Evolutionary conservation across 2,888 invertebrate species (phyloP), one percentile per base, ranked within the genome.

Genomic region (Linnaemya vulpina): DNA sequence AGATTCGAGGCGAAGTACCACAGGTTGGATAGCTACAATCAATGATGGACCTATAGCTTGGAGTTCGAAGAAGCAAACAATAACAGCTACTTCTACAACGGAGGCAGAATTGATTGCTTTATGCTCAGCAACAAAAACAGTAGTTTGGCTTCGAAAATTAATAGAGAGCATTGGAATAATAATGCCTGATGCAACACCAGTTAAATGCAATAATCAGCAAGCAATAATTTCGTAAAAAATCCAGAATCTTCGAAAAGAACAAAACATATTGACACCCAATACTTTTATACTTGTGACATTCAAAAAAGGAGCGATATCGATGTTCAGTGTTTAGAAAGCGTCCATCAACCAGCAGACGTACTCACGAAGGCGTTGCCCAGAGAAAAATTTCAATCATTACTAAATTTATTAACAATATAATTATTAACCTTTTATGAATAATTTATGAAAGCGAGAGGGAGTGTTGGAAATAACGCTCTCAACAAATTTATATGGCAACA

Each of bases 221-320:
- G 80, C 78, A 51, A 91, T 80, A 46, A 65, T 67, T 20, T 84
- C n/a, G 83, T 79, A 40, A 40, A 65, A 17, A 83, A n/a, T 46
- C 80, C 83, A 22, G 65, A 76, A 13, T 78, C 62, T 49, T 68
- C 58, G 11, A 80, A 84, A n/a, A 49, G 78, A 10, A 82, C 82
- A 3, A 74, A 73, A 51, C 81, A 77, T 75, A 84, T 84, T 40
- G 81, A 80, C 30, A 62, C 46, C 15, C 68, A 83, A 53, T 86
- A 80, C 43, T 76, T 76, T 53, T 78, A 83, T 20, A 78, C 68
- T 13, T 83, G 63, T 40, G 74, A 78, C 25, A 68, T 62, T 58
- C 51, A 85, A 11, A n/a, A 51, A 15, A 11, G 63, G 68, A 46
- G 67, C n/a, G 58, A 83, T 40, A 86, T 83, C 55, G 49, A 80